phyloP scores from a whole-genome alignment of 2,113 vertebrate genomes.

The Psophia crepitans region DNA sequence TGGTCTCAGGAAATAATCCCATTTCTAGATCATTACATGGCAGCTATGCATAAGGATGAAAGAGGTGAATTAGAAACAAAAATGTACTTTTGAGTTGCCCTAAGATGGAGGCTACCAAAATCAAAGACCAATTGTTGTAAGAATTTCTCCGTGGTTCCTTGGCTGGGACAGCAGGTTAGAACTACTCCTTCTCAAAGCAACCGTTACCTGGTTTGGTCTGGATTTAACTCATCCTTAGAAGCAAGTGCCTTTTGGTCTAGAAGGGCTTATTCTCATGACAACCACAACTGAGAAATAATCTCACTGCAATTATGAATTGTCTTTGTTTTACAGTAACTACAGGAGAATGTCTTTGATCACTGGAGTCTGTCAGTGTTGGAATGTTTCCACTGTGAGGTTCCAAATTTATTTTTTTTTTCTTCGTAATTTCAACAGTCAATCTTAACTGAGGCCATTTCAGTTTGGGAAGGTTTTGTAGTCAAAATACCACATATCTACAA shows the following conservation, averaged over 20 bases:
- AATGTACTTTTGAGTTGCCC: not conserved
- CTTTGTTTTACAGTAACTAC: slow-evolving; percentile 69
- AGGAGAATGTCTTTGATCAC: slow-evolving; percentile 76
- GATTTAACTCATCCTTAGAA: slow-evolving; percentile 74
- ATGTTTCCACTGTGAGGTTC: slow-evolving; percentile 77
- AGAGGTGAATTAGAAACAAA: slow-evolving; percentile 9
- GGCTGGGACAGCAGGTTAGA: slow-evolving; percentile 26
- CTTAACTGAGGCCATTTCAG: slow-evolving; percentile 69
- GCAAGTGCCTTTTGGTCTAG: slow-evolving; percentile 83
- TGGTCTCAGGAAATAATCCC: slow-evolving; percentile 71
- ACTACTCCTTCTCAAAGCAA: slow-evolving; percentile 1
- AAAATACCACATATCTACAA: slow-evolving; percentile 70
- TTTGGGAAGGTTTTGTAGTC: slow-evolving; percentile 64
- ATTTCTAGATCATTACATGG: slow-evolving; percentile 66
- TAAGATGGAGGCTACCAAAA: not conserved
- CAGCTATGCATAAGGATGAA: slow-evolving; percentile 70
- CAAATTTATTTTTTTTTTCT: slow-evolving; percentile 61
- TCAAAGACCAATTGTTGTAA: not conserved
- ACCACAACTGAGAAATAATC: slow-evolving; percentile 68
- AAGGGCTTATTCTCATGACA: slow-evolving; percentile 75
- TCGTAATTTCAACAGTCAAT: slow-evolving; percentile 63
- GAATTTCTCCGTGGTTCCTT: not conserved
- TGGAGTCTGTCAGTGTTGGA: slow-evolving; percentile 75
- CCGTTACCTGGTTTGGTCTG: slow-evolving; percentile 32
- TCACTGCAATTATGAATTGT: slow-evolving; percentile 71